Conservation (phyloP, 2,888 invertebrate species). For the Acanthosepion pharaonis region DNA sequence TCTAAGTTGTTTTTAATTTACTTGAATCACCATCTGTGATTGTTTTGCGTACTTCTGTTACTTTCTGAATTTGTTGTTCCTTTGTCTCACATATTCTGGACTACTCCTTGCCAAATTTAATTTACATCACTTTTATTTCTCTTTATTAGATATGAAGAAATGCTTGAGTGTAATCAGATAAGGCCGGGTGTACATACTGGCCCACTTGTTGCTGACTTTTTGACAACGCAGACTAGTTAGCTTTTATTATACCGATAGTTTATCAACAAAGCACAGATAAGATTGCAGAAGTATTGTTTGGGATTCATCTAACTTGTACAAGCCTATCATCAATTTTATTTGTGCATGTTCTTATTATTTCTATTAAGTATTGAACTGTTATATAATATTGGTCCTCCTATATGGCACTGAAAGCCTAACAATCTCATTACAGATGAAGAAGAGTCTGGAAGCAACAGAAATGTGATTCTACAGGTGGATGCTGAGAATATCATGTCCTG, state of each 20-base stretch:
- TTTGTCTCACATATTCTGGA: not conserved
- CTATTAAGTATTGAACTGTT: too few relatives aligned
- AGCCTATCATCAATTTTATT: too few relatives aligned
- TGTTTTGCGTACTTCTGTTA: not conserved
- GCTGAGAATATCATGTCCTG: too few relatives aligned
- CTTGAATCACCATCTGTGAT: not conserved
- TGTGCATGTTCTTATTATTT: too few relatives aligned
- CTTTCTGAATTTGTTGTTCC: not conserved
- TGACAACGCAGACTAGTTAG: not conserved
- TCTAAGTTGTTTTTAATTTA: not conserved
- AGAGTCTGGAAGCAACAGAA: too few relatives aligned
- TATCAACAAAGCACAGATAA: not conserved
- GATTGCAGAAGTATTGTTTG: not conserved
- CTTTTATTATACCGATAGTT: not conserved
- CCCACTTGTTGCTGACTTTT: not conserved
- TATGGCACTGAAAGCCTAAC: too few relatives aligned
- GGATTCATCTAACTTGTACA: not conserved
- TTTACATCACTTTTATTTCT: not conserved
- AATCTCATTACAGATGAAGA: too few relatives aligned
- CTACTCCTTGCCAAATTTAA: not conserved
- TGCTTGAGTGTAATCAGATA: not conserved
- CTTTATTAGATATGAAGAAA: not conserved
- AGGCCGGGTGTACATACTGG: not conserved
- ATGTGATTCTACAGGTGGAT: too few relatives aligned
- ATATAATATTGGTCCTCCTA: too few relatives aligned